Evolutionary conservation across 2,113 vertebrate genomes (phyloP), one percentile per base, ranked within the genome.

Genomic region (Junco hyemalis): DNA sequence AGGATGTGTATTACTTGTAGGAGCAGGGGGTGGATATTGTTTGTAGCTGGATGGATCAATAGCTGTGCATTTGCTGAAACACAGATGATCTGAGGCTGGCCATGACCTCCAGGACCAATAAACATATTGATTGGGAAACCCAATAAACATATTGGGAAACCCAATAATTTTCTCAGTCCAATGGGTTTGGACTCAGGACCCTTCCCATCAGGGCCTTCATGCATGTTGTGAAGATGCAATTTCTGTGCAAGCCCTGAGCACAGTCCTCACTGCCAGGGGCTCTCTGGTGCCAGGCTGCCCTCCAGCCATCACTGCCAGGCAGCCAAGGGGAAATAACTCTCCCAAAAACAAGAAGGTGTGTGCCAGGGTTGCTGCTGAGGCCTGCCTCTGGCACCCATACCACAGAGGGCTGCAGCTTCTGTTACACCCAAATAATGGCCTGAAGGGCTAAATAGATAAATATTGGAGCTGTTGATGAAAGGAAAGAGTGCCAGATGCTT

Each of bases 221-320:
- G 22, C 26, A 3, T 24, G 25, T 5, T 1, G 3, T 8, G 56
- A 1, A 5, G 23, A 23, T 14, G 5, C 19, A 12, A n/a, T 31
- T 48, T 36, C 26, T 40, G 12, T 36, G 40, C 23, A 18, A 29
- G 19, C 16, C 59, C 33, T 33, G 1, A 4, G n/a, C 14, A 2
- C 24, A 23, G 9, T 5, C 25, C 25, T 10, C 31, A 8, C 54
- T 29, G 54, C 64, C 54, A 8, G 44, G 28, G 23, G 4, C 10
- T 40, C 10, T 36, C 51, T 4, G 5, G 66, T 25, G 5, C 35
- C 12, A 2, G 0, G 4, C 57, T 35, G 54, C 33, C 47, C 61
- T 60, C 15, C 50, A 35, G 45, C 17, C 65, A 31, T 29, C 6
- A 3, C 5, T 19, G 9, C 2, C 23, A 10, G 31, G 5, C 19